phyloP scores from a whole-genome alignment of 2,888 invertebrate species.

The Acleris emargana region DNA sequence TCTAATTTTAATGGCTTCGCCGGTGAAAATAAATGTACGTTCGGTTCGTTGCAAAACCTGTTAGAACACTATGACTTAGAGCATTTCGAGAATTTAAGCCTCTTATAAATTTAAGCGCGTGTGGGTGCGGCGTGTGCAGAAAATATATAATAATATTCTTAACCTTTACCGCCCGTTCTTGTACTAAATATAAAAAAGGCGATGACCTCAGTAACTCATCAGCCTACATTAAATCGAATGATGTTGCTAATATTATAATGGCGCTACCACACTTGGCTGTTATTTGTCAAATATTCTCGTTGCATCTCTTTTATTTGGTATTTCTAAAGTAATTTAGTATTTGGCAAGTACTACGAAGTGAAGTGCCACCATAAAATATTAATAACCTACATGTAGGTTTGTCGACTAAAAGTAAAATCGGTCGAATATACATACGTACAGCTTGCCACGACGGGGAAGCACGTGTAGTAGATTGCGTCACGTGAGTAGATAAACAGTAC shows the following conservation, averaged over 20 bases:
- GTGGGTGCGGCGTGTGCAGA: conserved; percentile 8
- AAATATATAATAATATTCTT: conserved; percentile 3
- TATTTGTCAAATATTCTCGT: no score
- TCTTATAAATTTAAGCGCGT: conserved; percentile 1
- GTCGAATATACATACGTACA: conserved; percentile 1
- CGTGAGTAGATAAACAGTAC: conserved; percentile 35
- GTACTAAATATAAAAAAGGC: conserved; percentile 7
- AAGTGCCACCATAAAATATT: no score
- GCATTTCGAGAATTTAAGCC: conserved; percentile 9
- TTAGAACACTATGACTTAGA: conserved; percentile 14
- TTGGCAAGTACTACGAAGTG: no score
- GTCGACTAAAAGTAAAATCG: neutral
- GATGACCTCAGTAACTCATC: conserved; percentile 11
- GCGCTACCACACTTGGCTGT: neutral
- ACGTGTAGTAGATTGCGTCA: conserved; percentile 34
- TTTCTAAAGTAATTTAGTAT: no score
- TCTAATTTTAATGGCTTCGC: conserved; percentile 26
- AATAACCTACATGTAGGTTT: neutral
- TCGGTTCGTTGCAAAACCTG: conserved; percentile 17
- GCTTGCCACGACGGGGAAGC: conserved; percentile 18
- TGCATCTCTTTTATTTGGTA: no score
- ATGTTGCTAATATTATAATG: neutral
- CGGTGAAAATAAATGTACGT: conserved; percentile 27
- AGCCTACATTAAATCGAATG: neutral
- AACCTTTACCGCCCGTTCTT: conserved; percentile 20